Base-by-base conservation (phyloP, 2,888 invertebrate species). In the Isoperla grammatica region DNA sequence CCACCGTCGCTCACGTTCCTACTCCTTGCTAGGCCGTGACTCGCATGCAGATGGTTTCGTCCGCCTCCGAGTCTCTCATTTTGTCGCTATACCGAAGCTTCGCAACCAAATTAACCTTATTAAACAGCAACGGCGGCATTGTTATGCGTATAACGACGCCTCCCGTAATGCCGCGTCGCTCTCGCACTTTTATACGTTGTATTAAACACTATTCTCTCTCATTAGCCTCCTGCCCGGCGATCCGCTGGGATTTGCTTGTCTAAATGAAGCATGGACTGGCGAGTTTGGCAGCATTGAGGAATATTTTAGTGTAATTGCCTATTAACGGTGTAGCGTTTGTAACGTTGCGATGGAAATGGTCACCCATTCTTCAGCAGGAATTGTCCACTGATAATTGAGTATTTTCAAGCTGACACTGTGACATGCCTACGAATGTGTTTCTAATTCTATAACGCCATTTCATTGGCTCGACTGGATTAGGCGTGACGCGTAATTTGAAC, bases 41-140 rank as follows among this genome's bases (percentile, higher is more conserved):
- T 49, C 1, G 56, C 48, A 49, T 60, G 60, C 39, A 46, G 48
- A 46, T 29, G 29, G n/a, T 46, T 46, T 20, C 19, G 22, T 19
- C 46, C 46, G 43, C 43, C 15, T 20, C 6, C 15, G 43, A 43
- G 15, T 43, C 17, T 13, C 48, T 50, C 50, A 19, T 29, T 13
- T 50, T 35, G 23, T 37, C 53, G 37, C 49, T 20, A 23, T 22
- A 50, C 35, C 15, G 13, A 9, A 11, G 17, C 29, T 29, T 20
- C 23, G 17, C 49, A 29, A 50, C 49, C 59, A 48, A 61, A 57
- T 59, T 62, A 62, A 62, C 62, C 49, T 56, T 59, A 62, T 59
- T 62, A 62, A 59, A 62, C 46, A 23, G 29, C 29, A 29, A 29
- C 42, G 46, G 29, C 22, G 37, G 49, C 23, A 55, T 61, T 61